Conservation (phyloP, 92 coral and sea anemone genomes). For the Bergia sp. region DNA sequence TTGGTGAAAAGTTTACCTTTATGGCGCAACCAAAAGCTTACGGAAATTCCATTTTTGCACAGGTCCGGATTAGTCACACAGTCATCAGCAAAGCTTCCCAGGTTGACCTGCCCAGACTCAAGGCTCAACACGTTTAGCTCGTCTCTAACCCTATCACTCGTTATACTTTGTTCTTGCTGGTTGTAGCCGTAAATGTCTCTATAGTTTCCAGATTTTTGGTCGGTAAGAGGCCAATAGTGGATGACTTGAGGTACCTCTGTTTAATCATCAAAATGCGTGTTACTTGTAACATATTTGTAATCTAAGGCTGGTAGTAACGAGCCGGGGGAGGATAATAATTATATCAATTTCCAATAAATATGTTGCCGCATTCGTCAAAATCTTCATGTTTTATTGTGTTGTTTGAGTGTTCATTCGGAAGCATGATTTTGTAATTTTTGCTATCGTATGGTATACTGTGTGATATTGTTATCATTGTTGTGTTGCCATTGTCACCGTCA, state of each 20-base stretch:
- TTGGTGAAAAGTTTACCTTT: neutral
- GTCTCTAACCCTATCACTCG: neutral
- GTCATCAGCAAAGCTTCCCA: neutral
- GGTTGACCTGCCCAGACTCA: slow-evolving; percentile 26
- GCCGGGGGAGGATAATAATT: no score
- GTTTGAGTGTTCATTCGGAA: no score
- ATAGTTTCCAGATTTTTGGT: neutral
- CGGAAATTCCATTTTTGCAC: neutral
- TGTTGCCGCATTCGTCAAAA: no score
- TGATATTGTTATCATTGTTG: no score
- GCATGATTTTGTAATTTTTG: no score
- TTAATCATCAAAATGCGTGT: no score
- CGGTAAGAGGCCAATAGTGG: slow-evolving; percentile 25
- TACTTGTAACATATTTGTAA: no score
- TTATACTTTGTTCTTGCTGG: neutral
- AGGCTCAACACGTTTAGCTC: slow-evolving; percentile 17
- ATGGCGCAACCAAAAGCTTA: slow-evolving; percentile 44
- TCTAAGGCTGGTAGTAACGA: no score
- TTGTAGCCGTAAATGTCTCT: neutral
- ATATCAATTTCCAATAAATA: no score
- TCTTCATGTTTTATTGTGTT: no score
- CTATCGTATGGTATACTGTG: no score
- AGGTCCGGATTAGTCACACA: neutral
- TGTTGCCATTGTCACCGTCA: no score
- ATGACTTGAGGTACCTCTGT: neutral